Evolutionary conservation across 2,797 vertebrate genomes (phyloP).

Genomic region (Salmo trutta): DNA sequence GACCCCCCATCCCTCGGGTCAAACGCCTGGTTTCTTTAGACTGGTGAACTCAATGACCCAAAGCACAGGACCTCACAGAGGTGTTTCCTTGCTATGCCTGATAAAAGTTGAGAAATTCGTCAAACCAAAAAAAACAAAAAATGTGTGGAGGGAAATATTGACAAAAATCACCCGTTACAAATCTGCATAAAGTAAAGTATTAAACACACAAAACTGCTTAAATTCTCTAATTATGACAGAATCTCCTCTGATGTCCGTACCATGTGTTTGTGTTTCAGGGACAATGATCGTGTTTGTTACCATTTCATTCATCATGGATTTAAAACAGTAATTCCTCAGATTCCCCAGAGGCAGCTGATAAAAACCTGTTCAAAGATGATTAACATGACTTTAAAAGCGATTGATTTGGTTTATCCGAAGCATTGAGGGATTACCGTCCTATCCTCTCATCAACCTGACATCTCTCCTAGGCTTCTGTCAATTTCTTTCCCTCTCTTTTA

Average conservation of each 20-base stretch:
- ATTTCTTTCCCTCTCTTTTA: no score
- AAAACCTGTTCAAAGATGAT: no score
- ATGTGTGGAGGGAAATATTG: neutral
- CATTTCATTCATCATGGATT: neutral
- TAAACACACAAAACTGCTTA: neutral
- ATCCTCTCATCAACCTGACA: neutral
- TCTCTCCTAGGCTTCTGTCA: neutral
- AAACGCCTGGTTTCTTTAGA: neutral
- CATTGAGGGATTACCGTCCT: neutral
- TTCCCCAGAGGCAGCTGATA: no score
- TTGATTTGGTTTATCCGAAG: neutral
- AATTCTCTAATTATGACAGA: neutral
- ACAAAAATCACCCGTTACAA: neutral
- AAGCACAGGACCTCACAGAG: neutral
- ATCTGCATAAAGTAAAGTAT: neutral
- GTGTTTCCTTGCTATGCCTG: neutral
- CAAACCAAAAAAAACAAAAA: neutral
- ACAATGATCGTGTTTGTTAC: neutral
- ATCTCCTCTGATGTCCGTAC: neutral
- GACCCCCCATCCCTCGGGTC: neutral
- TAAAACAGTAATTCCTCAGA: neutral
- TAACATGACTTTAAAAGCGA: neutral
- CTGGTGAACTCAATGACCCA: neutral
- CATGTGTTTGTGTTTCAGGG: neutral
- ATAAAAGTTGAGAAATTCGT: neutral